Base-by-base conservation (phyloP, 2,113 vertebrate species). In the Indri indri region DNA sequence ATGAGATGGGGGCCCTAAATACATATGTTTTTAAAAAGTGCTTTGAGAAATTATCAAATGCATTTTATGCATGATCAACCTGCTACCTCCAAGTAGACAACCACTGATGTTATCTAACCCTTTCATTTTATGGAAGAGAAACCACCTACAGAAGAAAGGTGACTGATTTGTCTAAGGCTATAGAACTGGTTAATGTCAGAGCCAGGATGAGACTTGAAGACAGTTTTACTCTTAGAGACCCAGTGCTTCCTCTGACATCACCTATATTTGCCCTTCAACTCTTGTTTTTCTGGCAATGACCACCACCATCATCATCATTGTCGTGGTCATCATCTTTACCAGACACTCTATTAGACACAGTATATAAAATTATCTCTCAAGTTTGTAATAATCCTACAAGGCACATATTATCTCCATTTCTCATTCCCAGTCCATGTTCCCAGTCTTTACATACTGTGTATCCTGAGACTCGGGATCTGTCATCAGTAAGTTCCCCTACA, bases 1-100 rank as follows among this genome's bases (percentile, higher is more conserved):
- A 65, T 63, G 34, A 45, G 61, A 86, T 52, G 25, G 30, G 13
- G 88, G 34, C 47, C 47, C 65, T 59, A 77, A 59, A 87, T 54
- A 65, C 20, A 85, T 11, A 71, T n/a, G 16, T 68, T 94, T 94
- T 74, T 2, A 82, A 92, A 90, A 91, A 42, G 7, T 54, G 1
- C 45, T 85, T 92, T 8, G 88, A 42, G 57, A 89, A 91, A 94
- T 61, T 59, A 65, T 40, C 79, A 45, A 52, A 65, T 81, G 2
- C 22, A 37, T 30, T 76, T 45, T 22, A 59, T 12, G 37, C 34
- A 16, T 25, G 70, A 84, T 50, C 61, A 42, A 22, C 22, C 25
- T 77, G 59, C 57, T 37, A 14, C 32, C 3, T 47, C 17, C 1
- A 42, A 79, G 45, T 50, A 42, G 30, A 89, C 37, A 68, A 27